Conservation (phyloP, 1,140 invertebrate genomes). For the Stegodyphus mimosarum region DNA sequence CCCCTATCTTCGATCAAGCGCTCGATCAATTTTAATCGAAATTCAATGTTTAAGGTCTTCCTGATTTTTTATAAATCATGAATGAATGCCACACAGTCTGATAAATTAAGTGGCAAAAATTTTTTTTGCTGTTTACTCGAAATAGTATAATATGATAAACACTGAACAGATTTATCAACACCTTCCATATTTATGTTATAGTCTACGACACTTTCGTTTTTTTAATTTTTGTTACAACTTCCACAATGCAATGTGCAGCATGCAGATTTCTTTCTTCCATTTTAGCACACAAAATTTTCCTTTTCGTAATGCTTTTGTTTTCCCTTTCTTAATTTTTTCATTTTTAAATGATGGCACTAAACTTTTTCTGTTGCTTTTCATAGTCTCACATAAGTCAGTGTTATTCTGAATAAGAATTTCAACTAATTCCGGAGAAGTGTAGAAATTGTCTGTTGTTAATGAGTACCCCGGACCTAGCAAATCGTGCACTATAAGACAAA, state of each 20-base stretch:
- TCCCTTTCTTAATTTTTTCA: constrained; percentile 9
- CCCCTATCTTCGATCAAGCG: background rate
- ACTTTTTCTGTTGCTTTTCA: constrained; percentile 8
- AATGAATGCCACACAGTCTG: background rate
- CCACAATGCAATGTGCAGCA: background rate
- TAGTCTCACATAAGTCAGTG: background rate
- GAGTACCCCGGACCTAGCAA: background rate
- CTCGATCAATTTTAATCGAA: constrained; percentile 5
- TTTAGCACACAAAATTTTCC: constrained; percentile 7
- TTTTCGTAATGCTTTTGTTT: background rate
- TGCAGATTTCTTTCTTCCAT: background rate
- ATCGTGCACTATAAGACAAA: background rate
- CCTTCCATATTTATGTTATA: constrained; percentile 1
- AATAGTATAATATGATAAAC: background rate
- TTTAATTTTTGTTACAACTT: constrained; percentile 5
- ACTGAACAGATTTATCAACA: constrained; percentile 5
- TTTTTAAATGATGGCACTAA: background rate
- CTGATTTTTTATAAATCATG: background rate
- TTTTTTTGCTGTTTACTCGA: constrained; percentile 1
- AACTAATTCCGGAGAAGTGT: constrained; percentile 5
- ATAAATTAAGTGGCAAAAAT: background rate
- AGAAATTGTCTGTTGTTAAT: constrained; percentile 1
- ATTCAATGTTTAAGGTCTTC: background rate
- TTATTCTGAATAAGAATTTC: background rate
- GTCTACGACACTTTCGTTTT: background rate